Conservation (phyloP, 2,888 invertebrate species). For the Parthenolecanium corni region DNA sequence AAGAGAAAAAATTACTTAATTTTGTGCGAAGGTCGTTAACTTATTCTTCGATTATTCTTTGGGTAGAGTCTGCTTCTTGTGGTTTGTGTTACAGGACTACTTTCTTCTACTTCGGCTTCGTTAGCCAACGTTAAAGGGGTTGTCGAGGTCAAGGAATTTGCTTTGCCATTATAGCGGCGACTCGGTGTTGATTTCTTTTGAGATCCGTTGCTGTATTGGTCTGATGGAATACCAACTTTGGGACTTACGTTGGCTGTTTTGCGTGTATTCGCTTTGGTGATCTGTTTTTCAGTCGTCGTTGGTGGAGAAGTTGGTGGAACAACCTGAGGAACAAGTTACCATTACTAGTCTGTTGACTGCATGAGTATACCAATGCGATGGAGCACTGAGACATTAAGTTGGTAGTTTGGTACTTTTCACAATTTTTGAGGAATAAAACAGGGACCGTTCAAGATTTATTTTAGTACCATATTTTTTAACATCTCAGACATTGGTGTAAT, state of each 20-base stretch:
- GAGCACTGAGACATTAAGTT: no score
- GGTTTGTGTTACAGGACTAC: constrained; percentile 5
- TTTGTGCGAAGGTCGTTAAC: neutral
- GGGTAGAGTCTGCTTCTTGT: constrained; percentile 5
- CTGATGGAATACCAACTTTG: neutral
- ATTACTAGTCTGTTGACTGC: neutral
- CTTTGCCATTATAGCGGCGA: constrained; percentile 12
- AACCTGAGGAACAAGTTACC: neutral
- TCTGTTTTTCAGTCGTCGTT: neutral
- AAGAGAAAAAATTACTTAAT: neutral
- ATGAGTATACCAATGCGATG: no score
- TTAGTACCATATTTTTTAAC: no score
- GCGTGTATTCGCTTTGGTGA: neutral
- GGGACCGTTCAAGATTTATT: neutral
- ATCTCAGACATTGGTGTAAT: no score
- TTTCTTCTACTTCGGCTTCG: constrained; percentile 11
- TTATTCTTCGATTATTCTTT: constrained; percentile 5
- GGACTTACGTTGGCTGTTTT: neutral
- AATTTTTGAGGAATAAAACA: no score
- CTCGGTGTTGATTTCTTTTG: constrained; percentile 3
- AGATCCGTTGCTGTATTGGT: constrained; percentile 2
- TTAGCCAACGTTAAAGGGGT: neutral
- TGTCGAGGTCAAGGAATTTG: neutral
- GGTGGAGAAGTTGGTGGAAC: neutral
- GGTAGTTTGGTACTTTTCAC: no score